phyloP scores from a whole-genome alignment of 2,797 vertebrate genomes.

The Tokudaia tokunoshimensis region DNA sequence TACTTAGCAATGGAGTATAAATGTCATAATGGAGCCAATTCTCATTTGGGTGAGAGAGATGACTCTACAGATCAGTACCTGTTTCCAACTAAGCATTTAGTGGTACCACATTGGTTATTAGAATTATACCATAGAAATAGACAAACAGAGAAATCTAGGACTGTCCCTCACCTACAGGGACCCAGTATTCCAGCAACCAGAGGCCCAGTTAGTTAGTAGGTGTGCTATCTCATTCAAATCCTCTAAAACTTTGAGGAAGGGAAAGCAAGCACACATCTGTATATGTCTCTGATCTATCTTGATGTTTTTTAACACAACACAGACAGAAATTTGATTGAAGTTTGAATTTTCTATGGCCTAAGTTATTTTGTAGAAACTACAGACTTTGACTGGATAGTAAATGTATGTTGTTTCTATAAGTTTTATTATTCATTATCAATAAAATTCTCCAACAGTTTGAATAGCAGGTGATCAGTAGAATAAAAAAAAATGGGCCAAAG shows the following conservation, averaged over 20 bases:
- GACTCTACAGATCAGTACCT: background rate
- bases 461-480: background rate
- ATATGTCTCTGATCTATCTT: background rate
- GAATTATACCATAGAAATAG: background rate
- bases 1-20: background rate
- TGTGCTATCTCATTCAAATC: background rate
- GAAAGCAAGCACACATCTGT: background rate
- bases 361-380: slow-evolving; percentile 25
- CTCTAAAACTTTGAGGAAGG: background rate
- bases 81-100: background rate
- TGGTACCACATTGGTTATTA: background rate
- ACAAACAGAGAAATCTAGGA: background rate
- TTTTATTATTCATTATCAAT: background rate
- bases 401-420: background rate
- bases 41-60: background rate
- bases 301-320: background rate
- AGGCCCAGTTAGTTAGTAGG: background rate
- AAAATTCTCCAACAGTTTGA: background rate
- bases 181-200: background rate
- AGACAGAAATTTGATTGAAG: background rate
- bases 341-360: background rate
- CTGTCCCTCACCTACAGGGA: background rate
- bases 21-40: background rate
- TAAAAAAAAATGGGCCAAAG: background rate
- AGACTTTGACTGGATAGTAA: background rate